phyloP scores from a whole-genome alignment of 2,797 vertebrate genomes.

The Schizothorax lantsangensis region DNA sequence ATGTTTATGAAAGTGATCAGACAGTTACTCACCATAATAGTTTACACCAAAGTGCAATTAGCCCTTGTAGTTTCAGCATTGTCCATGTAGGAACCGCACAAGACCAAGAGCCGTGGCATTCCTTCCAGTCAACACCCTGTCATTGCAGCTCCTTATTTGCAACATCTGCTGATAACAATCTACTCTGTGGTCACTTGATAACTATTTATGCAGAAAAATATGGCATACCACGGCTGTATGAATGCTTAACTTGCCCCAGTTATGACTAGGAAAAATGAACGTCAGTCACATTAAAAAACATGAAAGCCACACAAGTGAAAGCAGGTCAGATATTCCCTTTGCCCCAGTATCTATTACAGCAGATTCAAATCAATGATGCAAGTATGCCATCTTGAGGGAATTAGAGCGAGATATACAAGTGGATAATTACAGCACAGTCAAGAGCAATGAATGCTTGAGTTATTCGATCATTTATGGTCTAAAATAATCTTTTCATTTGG shows the following conservation, averaged over 20 bases:
- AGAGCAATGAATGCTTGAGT: conserved; percentile 15
- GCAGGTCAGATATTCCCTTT: conserved; percentile 25
- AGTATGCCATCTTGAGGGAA: conserved; percentile 49
- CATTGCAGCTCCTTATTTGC: conserved; percentile 62
- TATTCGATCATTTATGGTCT: conserved; percentile 3
- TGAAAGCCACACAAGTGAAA: conserved; percentile 16
- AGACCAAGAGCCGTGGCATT: conserved; percentile 65
- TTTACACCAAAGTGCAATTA: conserved; percentile 53
- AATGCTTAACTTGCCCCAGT: conserved; percentile 27
- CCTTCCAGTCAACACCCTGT: conserved; percentile 72
- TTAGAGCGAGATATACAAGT: conserved; percentile 19
- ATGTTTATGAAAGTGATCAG: conserved; percentile 48
- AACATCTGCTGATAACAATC: conserved; percentile 75
- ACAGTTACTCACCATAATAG: conserved; percentile 47
- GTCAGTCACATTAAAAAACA: conserved; percentile 19
- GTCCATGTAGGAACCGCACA: conserved; percentile 62
- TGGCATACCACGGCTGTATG: conserved; percentile 41
- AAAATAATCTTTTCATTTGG: conserved; percentile 9
- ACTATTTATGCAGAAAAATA: conserved; percentile 47
- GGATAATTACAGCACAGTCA: conserved; percentile 12
- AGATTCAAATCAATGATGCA: conserved; percentile 41
- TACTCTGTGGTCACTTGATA: conserved; percentile 48
- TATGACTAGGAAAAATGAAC: conserved; percentile 36
- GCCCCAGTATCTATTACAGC: conserved; percentile 11
- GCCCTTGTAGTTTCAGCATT: conserved; percentile 55